phyloP scores from a whole-genome alignment of 1,140 invertebrate genomes.

The Bombus terrestris region DNA sequence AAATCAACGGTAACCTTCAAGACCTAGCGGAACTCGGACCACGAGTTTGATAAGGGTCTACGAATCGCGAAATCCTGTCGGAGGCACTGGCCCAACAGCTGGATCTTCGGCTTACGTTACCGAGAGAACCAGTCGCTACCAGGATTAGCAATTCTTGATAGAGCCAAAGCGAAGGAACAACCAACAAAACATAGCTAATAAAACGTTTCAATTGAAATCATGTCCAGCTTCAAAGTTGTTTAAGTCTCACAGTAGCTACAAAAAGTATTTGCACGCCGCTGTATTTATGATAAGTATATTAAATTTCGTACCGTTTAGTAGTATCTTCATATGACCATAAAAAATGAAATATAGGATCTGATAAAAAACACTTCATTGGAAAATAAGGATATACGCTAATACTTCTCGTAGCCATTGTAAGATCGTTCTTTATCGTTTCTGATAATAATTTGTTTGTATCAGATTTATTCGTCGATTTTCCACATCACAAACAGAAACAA shows the following conservation, averaged over 20 bases:
- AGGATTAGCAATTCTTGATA: background rate
- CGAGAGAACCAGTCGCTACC: background rate
- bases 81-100: constrained; percentile 39
- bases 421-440: background rate
- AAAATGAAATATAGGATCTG: background rate
- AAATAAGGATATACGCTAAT: background rate
- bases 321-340: too few species aligned
- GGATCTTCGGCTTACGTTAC: constrained; percentile 46
- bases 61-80: constrained; percentile 53
- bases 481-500: too few species aligned
- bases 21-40: constrained; percentile 38
- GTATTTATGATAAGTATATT: background rate
- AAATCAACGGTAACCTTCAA: constrained; percentile 58
- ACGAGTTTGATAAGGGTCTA: constrained; percentile 71
- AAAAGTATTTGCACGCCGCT: too few species aligned
- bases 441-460: background rate
- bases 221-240: background rate
- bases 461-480: background rate
- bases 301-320: background rate
- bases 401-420: background rate
- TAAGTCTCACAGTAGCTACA: background rate
- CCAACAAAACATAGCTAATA: background rate
- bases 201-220: background rate
- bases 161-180: background rate
- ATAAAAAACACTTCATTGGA: background rate